Evolutionary conservation across 2,888 invertebrate species (phyloP).

Genomic region (Yponomeuta evonymella): DNA sequence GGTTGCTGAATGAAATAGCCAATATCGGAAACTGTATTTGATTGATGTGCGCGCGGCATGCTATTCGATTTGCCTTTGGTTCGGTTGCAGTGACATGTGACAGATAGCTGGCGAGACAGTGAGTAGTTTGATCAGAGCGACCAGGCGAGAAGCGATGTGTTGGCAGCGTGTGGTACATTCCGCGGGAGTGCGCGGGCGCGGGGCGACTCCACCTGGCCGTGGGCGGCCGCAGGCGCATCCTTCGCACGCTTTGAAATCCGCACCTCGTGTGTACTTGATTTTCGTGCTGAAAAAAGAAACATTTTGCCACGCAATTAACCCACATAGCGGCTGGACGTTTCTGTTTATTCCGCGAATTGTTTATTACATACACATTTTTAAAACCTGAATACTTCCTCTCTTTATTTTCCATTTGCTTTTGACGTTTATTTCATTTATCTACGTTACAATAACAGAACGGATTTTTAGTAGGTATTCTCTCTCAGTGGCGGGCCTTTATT

Average conservation of each 20-base stretch:
- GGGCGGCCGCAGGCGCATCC: constrained; percentile 38
- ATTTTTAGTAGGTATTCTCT: not conserved
- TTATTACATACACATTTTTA: constrained; percentile 12
- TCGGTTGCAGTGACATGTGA: constrained; percentile 32
- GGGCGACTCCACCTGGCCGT: constrained; percentile 52
- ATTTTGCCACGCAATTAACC: constrained; percentile 41
- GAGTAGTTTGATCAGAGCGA: constrained; percentile 37
- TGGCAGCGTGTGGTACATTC: constrained; percentile 45
- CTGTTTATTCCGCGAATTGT: constrained; percentile 19
- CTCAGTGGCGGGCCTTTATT: not conserved
- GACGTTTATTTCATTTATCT: constrained; percentile 4
- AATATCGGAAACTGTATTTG: constrained; percentile 9
- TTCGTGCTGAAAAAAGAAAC: constrained; percentile 30
- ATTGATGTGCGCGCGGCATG: constrained; percentile 13
- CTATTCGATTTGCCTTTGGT: constrained; percentile 23
- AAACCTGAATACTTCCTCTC: constrained; percentile 12
- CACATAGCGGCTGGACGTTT: constrained; percentile 33
- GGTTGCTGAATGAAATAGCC: constrained; percentile 4
- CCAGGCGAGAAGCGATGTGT: constrained; percentile 35
- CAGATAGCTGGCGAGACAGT: constrained; percentile 40
- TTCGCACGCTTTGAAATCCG: constrained; percentile 45
- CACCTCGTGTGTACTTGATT: constrained; percentile 5
- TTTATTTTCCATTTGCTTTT: constrained; percentile 8
- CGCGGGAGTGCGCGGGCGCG: constrained; percentile 24
- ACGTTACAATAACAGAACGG: not conserved